Percentiles rank a stretch among this genome's conserved stretches.
Conservation (phyloP, 2,113 vertebrate genomes). For the Willisornis vidua region DNA sequence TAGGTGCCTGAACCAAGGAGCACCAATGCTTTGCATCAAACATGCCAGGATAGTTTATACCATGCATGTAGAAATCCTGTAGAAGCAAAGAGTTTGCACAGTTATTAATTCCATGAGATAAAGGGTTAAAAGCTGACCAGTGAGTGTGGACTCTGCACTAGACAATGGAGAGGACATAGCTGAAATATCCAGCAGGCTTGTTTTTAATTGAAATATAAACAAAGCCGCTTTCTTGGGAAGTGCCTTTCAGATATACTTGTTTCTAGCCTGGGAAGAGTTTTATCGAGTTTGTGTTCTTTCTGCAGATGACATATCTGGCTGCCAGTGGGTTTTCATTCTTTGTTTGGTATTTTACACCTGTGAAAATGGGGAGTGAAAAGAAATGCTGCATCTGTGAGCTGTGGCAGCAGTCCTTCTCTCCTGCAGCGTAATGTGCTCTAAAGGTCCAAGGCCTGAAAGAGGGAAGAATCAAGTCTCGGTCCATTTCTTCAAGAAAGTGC, state of each 20-base stretch:
- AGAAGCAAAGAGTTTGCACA: background rate
- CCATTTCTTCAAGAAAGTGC: background rate
- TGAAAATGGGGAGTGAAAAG: background rate
- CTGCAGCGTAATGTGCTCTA: fast-evolving
- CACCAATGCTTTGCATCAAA: background rate
- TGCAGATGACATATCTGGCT: background rate
- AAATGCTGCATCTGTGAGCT: background rate
- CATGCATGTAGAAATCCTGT: background rate
- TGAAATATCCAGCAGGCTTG: background rate
- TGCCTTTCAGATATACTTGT: background rate
- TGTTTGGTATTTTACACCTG: background rate
- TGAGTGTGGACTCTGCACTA: background rate
- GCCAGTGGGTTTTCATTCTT: background rate
- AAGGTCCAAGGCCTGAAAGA: background rate
- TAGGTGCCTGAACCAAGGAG: background rate
- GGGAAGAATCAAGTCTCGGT: background rate
- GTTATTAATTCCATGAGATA: background rate
- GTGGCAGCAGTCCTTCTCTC: background rate
- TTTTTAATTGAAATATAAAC: conserved; percentile 37
- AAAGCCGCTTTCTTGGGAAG: conserved; percentile 44
- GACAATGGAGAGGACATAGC: conserved; percentile 12
- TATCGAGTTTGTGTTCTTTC: background rate
- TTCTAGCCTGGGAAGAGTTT: background rate
- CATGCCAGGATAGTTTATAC: background rate
- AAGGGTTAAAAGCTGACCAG: conserved; percentile 11